Percentiles rank a stretch among this genome's conserved stretches.
Conservation (phyloP, 2,888 invertebrate genomes). For the Eulithis testata region DNA sequence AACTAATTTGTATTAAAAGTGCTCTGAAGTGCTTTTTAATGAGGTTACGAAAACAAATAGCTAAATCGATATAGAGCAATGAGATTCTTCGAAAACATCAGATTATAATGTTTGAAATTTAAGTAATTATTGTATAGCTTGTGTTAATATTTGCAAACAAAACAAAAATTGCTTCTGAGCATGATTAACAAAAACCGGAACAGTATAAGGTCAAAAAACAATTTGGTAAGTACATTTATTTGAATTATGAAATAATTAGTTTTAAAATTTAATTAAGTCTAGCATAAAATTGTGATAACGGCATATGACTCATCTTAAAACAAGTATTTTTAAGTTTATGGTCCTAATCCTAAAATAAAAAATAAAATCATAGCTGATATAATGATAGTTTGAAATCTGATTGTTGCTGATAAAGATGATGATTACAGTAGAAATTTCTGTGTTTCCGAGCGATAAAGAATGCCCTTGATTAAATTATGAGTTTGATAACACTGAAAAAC, state of each 20-base stretch:
- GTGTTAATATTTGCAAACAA: conserved; percentile 34
- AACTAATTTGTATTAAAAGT: neutral
- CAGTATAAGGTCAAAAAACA: conserved; percentile 31
- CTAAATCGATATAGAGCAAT: conserved; percentile 2
- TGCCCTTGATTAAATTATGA: conserved; percentile 21
- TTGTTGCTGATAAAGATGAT: no score
- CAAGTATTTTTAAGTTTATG: conserved; percentile 22
- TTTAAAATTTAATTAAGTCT: conserved; percentile 2
- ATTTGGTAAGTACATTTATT: conserved; percentile 28
- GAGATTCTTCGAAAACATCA: conserved; percentile 1
- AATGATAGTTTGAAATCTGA: no score
- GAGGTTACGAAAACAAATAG: conserved; percentile 8
- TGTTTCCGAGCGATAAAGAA: conserved; percentile 15
- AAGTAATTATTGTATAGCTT: neutral
- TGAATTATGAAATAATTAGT: conserved; percentile 11
- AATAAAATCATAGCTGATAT: no score
- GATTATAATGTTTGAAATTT: neutral
- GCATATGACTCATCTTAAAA: conserved; percentile 20
- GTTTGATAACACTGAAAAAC: conserved; percentile 23
- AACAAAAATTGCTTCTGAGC: conserved; percentile 24
- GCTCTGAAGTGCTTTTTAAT: conserved; percentile 10
- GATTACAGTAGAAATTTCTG: no score
- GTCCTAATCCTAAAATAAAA: no score
- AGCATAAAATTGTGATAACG: conserved; percentile 7
- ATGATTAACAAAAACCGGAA: conserved; percentile 34